A percentile compares a stretch with the other conserved stretches of the same genome.
Conservation (phyloP, 2,888 invertebrate species). For the Chalcis sispes region DNA sequence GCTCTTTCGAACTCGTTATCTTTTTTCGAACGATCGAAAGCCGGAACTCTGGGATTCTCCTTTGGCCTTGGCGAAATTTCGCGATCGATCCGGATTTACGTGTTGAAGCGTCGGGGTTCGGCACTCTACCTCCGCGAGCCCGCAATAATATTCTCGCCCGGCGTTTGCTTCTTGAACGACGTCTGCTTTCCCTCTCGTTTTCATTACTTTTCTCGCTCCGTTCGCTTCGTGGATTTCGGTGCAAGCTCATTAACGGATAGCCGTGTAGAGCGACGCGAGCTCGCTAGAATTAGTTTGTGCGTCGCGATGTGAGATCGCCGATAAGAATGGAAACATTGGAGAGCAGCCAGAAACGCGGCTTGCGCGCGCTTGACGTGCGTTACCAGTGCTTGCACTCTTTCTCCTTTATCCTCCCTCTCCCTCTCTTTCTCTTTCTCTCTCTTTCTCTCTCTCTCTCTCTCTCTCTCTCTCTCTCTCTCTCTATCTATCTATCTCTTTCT, state of each 20-base stretch:
- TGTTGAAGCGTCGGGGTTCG: constrained; percentile 36
- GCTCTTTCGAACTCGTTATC: not conserved
- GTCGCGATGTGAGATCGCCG: not conserved
- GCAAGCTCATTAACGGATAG: too few species aligned
- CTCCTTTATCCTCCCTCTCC: too few species aligned
- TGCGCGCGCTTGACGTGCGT: constrained; percentile 17
- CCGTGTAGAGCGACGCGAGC: too few species aligned
- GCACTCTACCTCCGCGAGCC: not conserved
- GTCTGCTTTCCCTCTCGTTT: not conserved
- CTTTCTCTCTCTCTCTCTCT: too few species aligned
- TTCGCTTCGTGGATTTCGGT: too few species aligned
- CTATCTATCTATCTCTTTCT: too few species aligned
- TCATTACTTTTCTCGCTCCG: too few species aligned
- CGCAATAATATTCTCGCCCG: too few species aligned
- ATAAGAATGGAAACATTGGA: constrained; percentile 34
- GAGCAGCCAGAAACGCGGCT: constrained; percentile 16
- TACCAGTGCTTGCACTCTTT: too few species aligned
- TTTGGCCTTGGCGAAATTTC: constrained; percentile 21
- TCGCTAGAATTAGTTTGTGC: constrained; percentile 18
- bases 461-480: too few species aligned
- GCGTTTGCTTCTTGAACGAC: not conserved
- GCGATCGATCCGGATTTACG: constrained; percentile 24
- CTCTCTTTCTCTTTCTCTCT: too few species aligned
- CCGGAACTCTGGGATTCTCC: not conserved
- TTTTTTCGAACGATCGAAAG: not conserved